Conservation (phyloP, 2,113 vertebrate genomes). For the Gobius niger region DNA sequence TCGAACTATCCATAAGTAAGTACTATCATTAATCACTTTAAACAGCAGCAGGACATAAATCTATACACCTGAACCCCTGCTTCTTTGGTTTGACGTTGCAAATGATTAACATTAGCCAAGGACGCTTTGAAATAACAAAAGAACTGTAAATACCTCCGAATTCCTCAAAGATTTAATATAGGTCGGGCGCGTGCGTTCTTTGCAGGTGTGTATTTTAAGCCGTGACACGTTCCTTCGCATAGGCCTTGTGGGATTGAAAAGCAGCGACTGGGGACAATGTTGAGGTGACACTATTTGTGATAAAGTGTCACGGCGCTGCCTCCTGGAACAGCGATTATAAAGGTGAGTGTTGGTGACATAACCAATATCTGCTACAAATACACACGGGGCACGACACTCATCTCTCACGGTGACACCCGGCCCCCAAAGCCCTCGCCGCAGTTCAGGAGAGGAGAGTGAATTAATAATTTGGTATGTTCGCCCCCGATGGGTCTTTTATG, state of each 20-base stretch:
- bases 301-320: conserved; percentile 45
- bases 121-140: too few species aligned
- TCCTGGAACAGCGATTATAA: conserved; percentile 35
- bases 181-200: not conserved
- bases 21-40: too few species aligned
- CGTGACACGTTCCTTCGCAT: conserved; percentile 39
- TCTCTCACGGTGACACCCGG: conserved; percentile 41
- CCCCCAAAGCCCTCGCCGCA: conserved; percentile 5
- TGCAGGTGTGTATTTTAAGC: not conserved
- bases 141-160: too few species aligned
- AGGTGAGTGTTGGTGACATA: conserved; percentile 49
- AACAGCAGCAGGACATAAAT: too few species aligned
- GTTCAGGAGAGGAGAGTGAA: conserved; percentile 24
- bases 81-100: too few species aligned
- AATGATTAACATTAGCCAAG: too few species aligned
- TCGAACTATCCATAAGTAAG: too few species aligned
- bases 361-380: conserved; percentile 49
- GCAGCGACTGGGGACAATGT: conserved; percentile 21
- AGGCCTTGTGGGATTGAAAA: conserved; percentile 48
- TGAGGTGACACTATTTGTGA: conserved; percentile 50
- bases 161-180: not conserved
- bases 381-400: conserved; percentile 23
- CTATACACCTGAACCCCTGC: too few species aligned
- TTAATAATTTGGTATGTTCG: conserved; percentile 13
- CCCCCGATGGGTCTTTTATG: conserved; percentile 1